Evolutionary conservation across 2,888 invertebrate species (phyloP), one percentile per base, ranked within the genome.

Genomic region (Parnassius glacialis): DNA sequence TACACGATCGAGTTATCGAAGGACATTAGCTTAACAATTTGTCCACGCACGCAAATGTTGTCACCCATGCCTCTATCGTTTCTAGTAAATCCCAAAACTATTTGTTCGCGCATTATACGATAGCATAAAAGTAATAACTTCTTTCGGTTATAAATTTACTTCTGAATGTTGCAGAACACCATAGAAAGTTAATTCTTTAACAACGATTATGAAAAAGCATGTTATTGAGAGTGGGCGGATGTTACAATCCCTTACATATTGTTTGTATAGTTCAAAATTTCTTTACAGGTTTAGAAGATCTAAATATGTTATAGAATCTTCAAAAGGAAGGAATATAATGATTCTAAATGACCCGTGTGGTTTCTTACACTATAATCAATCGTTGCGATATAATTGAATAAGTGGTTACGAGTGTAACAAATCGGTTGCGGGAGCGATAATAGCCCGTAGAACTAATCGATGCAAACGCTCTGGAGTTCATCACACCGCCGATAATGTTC

Each of bases 321-420:
- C 50, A 13, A 34, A 50, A 54, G 41, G n/a, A 42, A n/a, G 44
- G 54, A 51, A 34, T 48, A 62, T 56, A 55, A 52, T 57, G 50
- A 58, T 63, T 65, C 54, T 13, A 59, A 52, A 52, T 50, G 25
- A 41, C 25, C 41, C 47, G 52, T 48, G 47, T 43, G 59, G 42
- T 50, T 57, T 56, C 75, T 84, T 80, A 70, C 81, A 75, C 81
- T 81, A 82, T 77, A 68, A 65, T 73, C 73, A 74, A 77, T 76
- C 75, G 72, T 67, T 74, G 70, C 68, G 68, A 69, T 66, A 73
- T 81, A 83, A 87, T 85, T 83, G 79, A 84, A 85, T 87, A 81
- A 81, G 76, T 79, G 75, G 83, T 83, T 82, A 79, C 75, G 78
- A 74, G 79, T 78, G 76, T 79, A 87, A 84, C 83, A 74, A 87